A percentile compares a stretch with the other conserved stretches of the same genome.
Conservation (phyloP, 2,797 vertebrate genomes). For the Triplophysa bombifrons region DNA sequence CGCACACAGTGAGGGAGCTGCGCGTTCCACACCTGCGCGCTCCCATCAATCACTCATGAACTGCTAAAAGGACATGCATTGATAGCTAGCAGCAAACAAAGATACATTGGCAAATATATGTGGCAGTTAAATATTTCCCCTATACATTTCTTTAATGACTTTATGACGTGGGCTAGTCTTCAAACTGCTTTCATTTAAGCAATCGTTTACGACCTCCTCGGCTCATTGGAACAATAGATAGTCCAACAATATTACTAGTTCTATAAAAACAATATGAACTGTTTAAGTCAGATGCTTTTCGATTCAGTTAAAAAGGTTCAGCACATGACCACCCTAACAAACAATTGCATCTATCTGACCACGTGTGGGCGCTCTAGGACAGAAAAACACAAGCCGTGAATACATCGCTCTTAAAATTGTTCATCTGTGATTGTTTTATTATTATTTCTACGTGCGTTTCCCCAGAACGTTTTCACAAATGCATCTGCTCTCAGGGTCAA, state of each 20-base stretch:
- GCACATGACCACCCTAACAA: background rate
- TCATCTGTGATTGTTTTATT: background rate
- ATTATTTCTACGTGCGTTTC: no score
- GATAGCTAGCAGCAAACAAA: background rate
- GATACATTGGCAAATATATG: background rate
- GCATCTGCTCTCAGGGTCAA: no score
- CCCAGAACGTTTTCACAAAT: no score
- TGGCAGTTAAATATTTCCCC: no score
- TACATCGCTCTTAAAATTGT: background rate
- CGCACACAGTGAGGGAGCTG: constrained; percentile 58
- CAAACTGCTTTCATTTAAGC: background rate
- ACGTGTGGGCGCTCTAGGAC: constrained; percentile 25
- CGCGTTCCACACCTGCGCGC: constrained; percentile 52
- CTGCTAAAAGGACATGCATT: background rate
- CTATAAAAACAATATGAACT: background rate
- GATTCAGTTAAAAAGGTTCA: background rate
- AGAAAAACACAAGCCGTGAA: no score
- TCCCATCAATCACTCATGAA: constrained; percentile 39
- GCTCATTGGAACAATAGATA: background rate
- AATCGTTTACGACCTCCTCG: background rate
- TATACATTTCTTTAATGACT: no score
- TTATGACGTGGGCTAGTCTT: no score
- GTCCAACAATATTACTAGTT: background rate
- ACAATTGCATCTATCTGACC: background rate
- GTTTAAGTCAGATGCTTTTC: background rate